A percentile compares a stretch with the other conserved stretches of the same genome.
Evolutionary conservation across 2,113 vertebrate genomes (phyloP).

Genomic region (human): GRCh38 chr12:113779001-113779500

Average conservation of each 20-base stretch:
- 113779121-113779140: slow-evolving; percentile 72
- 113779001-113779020: slow-evolving; percentile 67
- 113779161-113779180: background rate
- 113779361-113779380: background rate
- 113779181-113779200: background rate
- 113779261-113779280: rapidly evolving
- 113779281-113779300: too few relatives aligned
- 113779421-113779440: background rate
- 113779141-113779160: background rate
- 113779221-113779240: background rate
- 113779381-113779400: background rate
- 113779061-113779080: slow-evolving; percentile 3
- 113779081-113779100: slow-evolving; percentile 42
- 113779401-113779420: too few relatives aligned
- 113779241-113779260: background rate
- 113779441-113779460: background rate
- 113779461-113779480: background rate
- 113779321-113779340: background rate
- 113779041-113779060: slow-evolving; percentile 16
- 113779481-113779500: background rate
- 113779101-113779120: slow-evolving; percentile 66
- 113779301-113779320: background rate
- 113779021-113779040: slow-evolving; percentile 11
- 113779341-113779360: rapidly evolving
- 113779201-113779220: background rate